Conservation (phyloP, 2,888 invertebrate genomes). For the Orchesella flavescens region DNA sequence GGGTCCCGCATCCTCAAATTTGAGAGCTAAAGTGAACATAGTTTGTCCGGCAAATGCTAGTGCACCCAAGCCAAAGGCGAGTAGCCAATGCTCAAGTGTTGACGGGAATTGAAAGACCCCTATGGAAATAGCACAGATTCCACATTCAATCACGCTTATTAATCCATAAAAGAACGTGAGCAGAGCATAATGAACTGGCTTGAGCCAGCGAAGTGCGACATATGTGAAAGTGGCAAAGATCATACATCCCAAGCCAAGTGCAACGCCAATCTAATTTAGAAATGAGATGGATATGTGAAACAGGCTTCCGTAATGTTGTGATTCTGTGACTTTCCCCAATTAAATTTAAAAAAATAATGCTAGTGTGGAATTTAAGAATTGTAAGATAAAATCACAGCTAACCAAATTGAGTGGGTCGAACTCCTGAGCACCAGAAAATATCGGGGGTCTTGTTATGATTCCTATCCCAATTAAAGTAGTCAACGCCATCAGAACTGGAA, state of each 20-base stretch:
- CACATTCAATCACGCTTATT: constrained; percentile 64
- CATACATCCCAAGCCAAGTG: constrained; percentile 67
- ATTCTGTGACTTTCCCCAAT: no score
- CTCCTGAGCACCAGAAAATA: constrained; percentile 56
- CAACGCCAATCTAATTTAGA: constrained; percentile 64
- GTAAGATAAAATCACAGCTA: no score
- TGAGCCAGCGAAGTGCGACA: constrained; percentile 65
- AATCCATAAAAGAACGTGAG: constrained; percentile 69
- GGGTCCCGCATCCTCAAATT: constrained; percentile 69
- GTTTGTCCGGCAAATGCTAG: constrained; percentile 67
- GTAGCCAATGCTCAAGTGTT: constrained; percentile 59
- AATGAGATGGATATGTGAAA: background rate
- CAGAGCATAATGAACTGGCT: constrained; percentile 63
- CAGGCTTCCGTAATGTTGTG: no score
- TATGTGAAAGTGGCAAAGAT: constrained; percentile 65
- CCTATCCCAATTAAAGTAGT: constrained; percentile 64
- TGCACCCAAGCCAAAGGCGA: constrained; percentile 61
- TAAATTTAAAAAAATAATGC: no score
- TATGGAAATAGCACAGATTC: constrained; percentile 53
- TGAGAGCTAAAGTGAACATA: constrained; percentile 66
- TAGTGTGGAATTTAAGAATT: no score
- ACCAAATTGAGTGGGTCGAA: constrained; percentile 64
- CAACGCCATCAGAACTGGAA: constrained; percentile 61
- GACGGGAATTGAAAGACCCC: constrained; percentile 61
- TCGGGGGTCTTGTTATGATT: constrained; percentile 66